Evolutionary conservation across 2,113 vertebrate genomes (phyloP), one percentile per base, ranked within the genome.

Genomic region (Circaetus gallicus): DNA sequence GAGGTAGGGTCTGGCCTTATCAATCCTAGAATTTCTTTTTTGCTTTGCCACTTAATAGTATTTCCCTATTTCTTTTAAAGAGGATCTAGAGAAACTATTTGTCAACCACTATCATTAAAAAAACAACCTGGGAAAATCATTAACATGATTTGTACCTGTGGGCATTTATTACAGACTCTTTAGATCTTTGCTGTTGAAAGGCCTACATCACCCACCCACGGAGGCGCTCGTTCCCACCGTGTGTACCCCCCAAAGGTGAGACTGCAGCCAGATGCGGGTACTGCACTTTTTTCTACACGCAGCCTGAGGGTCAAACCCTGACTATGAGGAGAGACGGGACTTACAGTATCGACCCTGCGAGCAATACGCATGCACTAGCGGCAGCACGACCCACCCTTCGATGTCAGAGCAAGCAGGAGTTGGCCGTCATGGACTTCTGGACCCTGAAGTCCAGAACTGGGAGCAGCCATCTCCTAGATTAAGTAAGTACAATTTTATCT

Each of bases 301-400:
- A 72, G 24, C 32, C 50, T 73, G 25, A 8, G 59, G 36, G 31
- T 43, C 58, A 56, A 52, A 36, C 4, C 58, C 24, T 10, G 26
- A 0, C 25, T 24, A 24, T 0, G 7, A 66, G 53, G 34, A 62
- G 71, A 76, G 72, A 8, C 1, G 47, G 49, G 45, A 56, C 31
- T 24, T 13, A 12, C 29, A 10, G 42, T 2, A 4, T 3, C 2
- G 1, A 11, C 22, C 61, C 90, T 49, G 53, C 0, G 0, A 53
- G 73, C 85, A 11, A 1, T 1, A 21, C 4, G 1, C n/a, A 2
- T 2, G 20, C 38, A 2, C 4, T 11, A 20, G 3, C 18, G 31
- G 59, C 63, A 34, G 43, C 73, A 14, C 16, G 3, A 3, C 7
- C 89, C 40, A 3, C 5, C 25, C 56, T 40, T 26, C 1, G 0